Evolutionary conservation across 2,797 vertebrate genomes (phyloP), one percentile per base, ranked within the genome.

Genomic region (Hypotaenidia philippensis): DNA sequence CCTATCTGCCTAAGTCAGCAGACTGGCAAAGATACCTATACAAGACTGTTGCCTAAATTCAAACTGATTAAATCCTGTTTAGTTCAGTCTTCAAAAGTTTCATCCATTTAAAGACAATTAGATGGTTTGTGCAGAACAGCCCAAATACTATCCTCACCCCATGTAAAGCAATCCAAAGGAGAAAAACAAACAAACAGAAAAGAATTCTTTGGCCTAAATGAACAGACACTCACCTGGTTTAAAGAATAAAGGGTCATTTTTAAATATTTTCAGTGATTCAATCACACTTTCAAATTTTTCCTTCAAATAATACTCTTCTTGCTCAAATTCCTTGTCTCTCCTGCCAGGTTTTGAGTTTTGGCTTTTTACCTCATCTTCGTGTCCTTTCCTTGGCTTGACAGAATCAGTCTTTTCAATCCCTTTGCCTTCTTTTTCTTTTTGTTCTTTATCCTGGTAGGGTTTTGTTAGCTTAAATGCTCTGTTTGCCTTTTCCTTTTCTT

Each of bases 181-280:
- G 77, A 19, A 72, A 76, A 64, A 50, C 34, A 31, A 32, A 45
- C 40, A 44, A 83, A 17, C 16, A 90, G 26, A 78, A 49, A 5
- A 93, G 29, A 16, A 40, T 31, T 36, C 57, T 71, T 64, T 65
- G 8, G 31, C 72, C 65, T 87, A 74, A 87, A 56, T 38, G 7
- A 85, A 69, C 74, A 85, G 93, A 93, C 63, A 94, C 98, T 98
- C 98, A 99, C 99, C 99, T 83, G 99, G 99, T 98, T 99, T 99
- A 97, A 99, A 99, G 96, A 99, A 98, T 52, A 99, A 98, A 29
- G 99, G 99, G 93, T 99, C 99, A 18, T 99, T 98, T 98, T 99
- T 99, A 97, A 99, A 99, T 86, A 99, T 98, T 89, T 99, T 98
- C 95, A 99, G 97, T 16, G 99, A 98, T 52, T 99, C 98, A 60